Conservation (phyloP, 2,797 vertebrate species). For the Alcedo atthis region DNA sequence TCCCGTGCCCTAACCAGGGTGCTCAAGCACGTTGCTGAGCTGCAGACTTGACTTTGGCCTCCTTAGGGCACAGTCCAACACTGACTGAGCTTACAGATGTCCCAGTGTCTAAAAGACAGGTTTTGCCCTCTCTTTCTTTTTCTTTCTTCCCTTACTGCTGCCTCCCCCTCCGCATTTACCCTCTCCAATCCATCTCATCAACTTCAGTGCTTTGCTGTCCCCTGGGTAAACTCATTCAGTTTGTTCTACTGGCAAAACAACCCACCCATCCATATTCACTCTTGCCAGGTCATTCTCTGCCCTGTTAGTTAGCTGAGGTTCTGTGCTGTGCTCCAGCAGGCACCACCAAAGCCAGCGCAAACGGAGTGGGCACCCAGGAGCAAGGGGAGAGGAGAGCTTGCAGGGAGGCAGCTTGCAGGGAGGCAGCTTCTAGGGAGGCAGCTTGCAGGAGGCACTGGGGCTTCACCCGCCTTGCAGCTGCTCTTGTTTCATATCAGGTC, state of each 20-base stretch:
- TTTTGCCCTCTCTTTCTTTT: neutral
- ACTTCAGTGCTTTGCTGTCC: neutral
- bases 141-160: neutral
- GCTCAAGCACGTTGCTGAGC: neutral
- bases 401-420: neutral
- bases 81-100: neutral
- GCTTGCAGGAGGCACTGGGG: neutral
- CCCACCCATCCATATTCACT: neutral
- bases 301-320: neutral
- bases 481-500: neutral
- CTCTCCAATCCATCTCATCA: neutral
- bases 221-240: neutral
- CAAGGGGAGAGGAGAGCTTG: neutral
- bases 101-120: neutral
- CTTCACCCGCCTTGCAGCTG: neutral
- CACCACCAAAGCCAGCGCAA: neutral
- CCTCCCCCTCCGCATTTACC: neutral
- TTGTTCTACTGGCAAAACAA: neutral
- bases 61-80: neutral
- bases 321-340: neutral
- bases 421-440: neutral
- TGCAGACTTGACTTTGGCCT: neutral
- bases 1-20: neutral
- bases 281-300: neutral
- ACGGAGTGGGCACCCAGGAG: neutral